Conservation (phyloP, 2,113 vertebrate genomes). For the Protomyctophum bolini region DNA sequence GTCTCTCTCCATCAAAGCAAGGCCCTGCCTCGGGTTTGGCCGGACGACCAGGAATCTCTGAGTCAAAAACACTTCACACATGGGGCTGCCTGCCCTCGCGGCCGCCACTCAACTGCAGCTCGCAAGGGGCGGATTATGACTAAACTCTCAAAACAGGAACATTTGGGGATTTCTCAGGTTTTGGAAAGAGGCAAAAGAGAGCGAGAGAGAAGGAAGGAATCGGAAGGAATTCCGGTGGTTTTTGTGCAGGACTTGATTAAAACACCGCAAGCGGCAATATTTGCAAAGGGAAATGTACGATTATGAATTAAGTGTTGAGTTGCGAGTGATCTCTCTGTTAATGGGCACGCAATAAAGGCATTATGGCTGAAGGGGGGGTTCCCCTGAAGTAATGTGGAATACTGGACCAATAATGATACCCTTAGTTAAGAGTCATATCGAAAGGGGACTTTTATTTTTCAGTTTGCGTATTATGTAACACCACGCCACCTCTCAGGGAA, state of each 20-base stretch:
- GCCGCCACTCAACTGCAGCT: slow-evolving; percentile 44
- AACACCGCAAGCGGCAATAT: slow-evolving; percentile 67
- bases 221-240: slow-evolving; percentile 74
- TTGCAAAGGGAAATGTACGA: slow-evolving; percentile 71
- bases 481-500: slow-evolving; percentile 16
- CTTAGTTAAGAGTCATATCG: slow-evolving; percentile 39
- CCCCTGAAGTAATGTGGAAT: slow-evolving; percentile 63
- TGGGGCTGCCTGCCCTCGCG: slow-evolving; percentile 48
- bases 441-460: slow-evolving; percentile 57
- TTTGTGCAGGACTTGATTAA: slow-evolving; percentile 70
- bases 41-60: slow-evolving; percentile 73
- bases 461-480: slow-evolving; percentile 63
- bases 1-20: slow-evolving; percentile 56
- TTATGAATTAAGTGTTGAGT: slow-evolving; percentile 73
- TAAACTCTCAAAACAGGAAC: slow-evolving; percentile 75
- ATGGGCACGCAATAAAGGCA: slow-evolving; percentile 71
- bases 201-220: slow-evolving; percentile 50
- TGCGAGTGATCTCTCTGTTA: slow-evolving; percentile 67
- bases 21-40: slow-evolving; percentile 70
- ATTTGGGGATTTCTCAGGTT: slow-evolving; percentile 72
- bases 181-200: slow-evolving; percentile 52
- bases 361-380: slow-evolving; percentile 49
- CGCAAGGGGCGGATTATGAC: slow-evolving; percentile 62
- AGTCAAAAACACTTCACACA: slow-evolving; percentile 77
- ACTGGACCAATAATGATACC: slow-evolving; percentile 56